Evolutionary conservation across 2,888 invertebrate species (phyloP).

Genomic region (Lepetodrilus schrolli): DNA sequence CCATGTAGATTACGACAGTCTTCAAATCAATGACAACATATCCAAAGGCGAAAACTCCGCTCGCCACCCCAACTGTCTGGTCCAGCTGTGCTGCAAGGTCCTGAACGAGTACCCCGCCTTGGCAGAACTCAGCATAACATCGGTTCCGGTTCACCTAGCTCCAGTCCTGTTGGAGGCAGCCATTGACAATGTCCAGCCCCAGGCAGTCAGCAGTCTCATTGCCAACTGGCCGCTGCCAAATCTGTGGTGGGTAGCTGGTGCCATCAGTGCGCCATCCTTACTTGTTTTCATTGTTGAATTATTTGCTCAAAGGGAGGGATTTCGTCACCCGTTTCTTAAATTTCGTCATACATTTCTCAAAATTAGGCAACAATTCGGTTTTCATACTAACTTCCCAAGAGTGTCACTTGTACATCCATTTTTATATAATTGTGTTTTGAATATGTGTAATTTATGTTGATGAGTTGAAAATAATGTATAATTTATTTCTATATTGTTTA

Average conservation of each 20-base stretch:
- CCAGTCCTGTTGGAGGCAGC: slow-evolving; percentile 54
- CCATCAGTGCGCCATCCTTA: too few species aligned
- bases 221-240: slow-evolving; percentile 61
- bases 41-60: not conserved
- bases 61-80: slow-evolving; percentile 40
- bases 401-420: too few species aligned
- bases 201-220: slow-evolving; percentile 54
- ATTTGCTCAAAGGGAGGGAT: too few species aligned
- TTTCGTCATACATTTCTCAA: too few species aligned
- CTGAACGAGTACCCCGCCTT: slow-evolving; percentile 43
- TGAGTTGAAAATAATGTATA: too few species aligned
- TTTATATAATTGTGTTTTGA: too few species aligned
- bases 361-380: too few species aligned
- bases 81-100: slow-evolving; percentile 47
- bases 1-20: slow-evolving; percentile 51
- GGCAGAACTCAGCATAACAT: slow-evolving; percentile 35
- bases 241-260: slow-evolving; percentile 60
- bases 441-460: too few species aligned
- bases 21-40: slow-evolving; percentile 45
- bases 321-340: too few species aligned
- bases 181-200: slow-evolving; percentile 43
- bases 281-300: too few species aligned
- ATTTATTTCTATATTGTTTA: too few species aligned
- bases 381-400: too few species aligned
- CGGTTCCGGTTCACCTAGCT: slow-evolving; percentile 51